Evolutionary conservation across 2,113 vertebrate species (phyloP).

Genomic region (Bolborhynchus lineola): DNA sequence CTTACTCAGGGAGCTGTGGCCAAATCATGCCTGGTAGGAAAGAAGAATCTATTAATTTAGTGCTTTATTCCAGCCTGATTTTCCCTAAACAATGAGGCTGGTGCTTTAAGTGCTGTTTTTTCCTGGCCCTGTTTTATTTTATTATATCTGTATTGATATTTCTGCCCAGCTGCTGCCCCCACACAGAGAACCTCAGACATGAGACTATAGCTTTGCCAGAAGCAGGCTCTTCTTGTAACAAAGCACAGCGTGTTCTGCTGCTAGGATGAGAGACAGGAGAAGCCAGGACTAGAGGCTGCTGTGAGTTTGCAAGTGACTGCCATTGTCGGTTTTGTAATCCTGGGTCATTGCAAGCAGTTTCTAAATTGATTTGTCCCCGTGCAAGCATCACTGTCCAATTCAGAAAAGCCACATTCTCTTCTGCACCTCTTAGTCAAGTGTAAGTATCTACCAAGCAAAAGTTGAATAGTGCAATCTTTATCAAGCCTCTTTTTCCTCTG

Average conservation of each 20-base stretch:
- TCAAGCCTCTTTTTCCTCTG: background rate
- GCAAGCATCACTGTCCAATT: background rate
- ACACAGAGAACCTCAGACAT: background rate
- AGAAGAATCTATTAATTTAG: background rate
- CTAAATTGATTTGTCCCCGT: background rate
- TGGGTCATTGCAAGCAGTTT: background rate
- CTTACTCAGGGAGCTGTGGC: background rate
- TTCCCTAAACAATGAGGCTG: background rate
- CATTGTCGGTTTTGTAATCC: background rate
- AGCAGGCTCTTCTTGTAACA: background rate
- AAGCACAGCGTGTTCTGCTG: background rate
- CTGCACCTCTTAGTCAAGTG: background rate
- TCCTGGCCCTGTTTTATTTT: background rate
- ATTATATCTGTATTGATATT: background rate
- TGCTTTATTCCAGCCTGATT: background rate
- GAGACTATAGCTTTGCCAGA: background rate
- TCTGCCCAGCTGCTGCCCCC: background rate
- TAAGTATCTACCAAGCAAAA: background rate
- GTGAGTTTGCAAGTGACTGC: background rate
- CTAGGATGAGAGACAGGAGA: background rate
- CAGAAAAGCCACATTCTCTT: background rate
- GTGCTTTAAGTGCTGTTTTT: background rate
- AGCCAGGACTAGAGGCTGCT: background rate
- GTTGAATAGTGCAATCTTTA: background rate
- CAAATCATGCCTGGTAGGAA: background rate